Percentiles rank a stretch among this genome's conserved stretches.
phyloP scores from a whole-genome alignment of 2,888 invertebrate species.

The Noctua comes region DNA sequence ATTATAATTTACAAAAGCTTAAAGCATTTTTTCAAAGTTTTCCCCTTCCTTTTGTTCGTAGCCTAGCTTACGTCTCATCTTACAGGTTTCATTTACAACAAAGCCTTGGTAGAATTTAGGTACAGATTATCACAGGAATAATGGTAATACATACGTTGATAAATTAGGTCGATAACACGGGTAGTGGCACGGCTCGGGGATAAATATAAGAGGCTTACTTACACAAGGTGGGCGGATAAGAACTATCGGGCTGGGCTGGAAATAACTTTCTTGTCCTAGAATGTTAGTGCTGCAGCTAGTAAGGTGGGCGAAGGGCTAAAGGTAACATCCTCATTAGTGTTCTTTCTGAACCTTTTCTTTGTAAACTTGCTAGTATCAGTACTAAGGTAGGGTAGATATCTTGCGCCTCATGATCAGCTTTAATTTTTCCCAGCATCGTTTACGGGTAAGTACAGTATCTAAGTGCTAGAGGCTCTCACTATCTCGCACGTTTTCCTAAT shows the following conservation, averaged over 20 bases:
- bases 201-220: slow-evolving; percentile 49
- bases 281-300: slow-evolving; percentile 18
- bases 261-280: slow-evolving; percentile 54
- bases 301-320: slow-evolving; percentile 2
- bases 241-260: slow-evolving; percentile 39
- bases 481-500: background rate
- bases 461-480: background rate
- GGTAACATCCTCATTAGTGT: slow-evolving; percentile 24
- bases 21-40: background rate
- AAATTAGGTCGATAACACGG: slow-evolving; percentile 53
- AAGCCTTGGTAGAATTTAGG: slow-evolving; percentile 24
- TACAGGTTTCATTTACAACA: background rate
- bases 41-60: background rate
- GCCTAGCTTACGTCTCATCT: background rate
- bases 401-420: background rate
- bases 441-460: background rate
- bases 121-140: slow-evolving; percentile 34
- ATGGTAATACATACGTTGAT: slow-evolving; percentile 44
- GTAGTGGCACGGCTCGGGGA: slow-evolving; percentile 33
- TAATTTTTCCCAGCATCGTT: background rate
- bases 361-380: background rate
- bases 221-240: slow-evolving; percentile 56
- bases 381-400: background rate
- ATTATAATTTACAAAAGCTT: background rate
- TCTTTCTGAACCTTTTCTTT: background rate